Percentiles rank a stretch among this genome's conserved stretches.
Evolutionary conservation across 2,797 vertebrate genomes (phyloP).

Genomic region (Fistularia commersonii): DNA sequence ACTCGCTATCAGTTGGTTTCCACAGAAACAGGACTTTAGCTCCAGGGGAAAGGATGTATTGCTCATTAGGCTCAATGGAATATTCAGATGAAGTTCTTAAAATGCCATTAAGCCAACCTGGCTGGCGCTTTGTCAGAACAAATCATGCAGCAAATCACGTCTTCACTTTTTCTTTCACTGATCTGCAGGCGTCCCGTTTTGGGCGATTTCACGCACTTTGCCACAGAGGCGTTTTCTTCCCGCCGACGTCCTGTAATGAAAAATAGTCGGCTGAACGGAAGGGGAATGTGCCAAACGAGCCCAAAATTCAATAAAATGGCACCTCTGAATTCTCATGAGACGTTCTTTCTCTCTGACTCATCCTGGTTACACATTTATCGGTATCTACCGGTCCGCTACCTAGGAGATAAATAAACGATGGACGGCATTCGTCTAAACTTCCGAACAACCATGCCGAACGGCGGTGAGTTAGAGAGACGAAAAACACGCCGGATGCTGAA

Average conservation of each 20-base stretch:
- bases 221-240: conserved; percentile 3
- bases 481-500: conserved; percentile 15
- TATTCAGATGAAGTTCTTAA: conserved; percentile 47
- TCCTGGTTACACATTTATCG: conserved; percentile 49
- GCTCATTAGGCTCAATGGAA: conserved; percentile 54
- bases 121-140: conserved; percentile 28
- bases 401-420: conserved; percentile 9
- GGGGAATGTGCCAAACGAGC: not conserved
- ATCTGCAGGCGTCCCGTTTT: conserved; percentile 15
- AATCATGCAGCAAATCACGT: conserved; percentile 2
- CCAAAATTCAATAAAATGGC: conserved; percentile 2
- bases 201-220: conserved; percentile 3
- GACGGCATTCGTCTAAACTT: conserved; percentile 8
- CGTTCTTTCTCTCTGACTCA: conserved; percentile 23
- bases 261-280: not conserved
- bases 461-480: conserved; percentile 10
- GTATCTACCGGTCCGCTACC: conserved; percentile 16
- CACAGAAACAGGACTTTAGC: conserved; percentile 57
- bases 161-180: conserved; percentile 11
- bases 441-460: conserved; percentile 23
- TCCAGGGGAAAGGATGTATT: conserved; percentile 34
- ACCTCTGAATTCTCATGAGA: conserved; percentile 15
- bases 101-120: conserved; percentile 40
- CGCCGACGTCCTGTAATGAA: conserved; percentile 11
- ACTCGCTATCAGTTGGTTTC: conserved; percentile 59